Conservation (phyloP, 2,797 vertebrate species). For the Gorsachius magnificus region DNA sequence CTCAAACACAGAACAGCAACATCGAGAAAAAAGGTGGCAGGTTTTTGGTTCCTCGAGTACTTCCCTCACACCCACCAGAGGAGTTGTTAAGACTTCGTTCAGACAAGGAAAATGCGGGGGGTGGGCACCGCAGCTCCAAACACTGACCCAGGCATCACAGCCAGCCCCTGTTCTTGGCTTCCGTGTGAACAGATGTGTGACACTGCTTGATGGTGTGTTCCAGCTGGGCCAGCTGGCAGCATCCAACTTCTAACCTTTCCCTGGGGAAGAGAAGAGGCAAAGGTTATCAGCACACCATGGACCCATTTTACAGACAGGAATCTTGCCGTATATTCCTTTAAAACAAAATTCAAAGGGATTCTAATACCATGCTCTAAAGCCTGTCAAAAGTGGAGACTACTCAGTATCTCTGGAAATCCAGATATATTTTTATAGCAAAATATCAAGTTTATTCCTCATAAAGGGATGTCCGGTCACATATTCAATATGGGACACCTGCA, state of each 20-base stretch:
- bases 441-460: neutral
- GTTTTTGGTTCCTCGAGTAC: neutral
- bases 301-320: neutral
- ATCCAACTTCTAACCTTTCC: conserved; percentile 83
- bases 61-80: neutral
- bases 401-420: neutral
- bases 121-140: neutral
- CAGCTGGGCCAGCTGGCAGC: conserved; percentile 82
- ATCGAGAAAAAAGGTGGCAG: neutral
- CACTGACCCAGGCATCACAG: conserved; percentile 26
- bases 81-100: neutral
- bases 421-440: neutral
- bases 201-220: conserved; percentile 80
- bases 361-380: neutral
- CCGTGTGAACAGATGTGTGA: conserved; percentile 53
- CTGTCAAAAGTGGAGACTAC: neutral
- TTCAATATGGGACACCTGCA: neutral
- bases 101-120: neutral
- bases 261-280: conserved; percentile 61
- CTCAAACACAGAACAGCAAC: neutral
- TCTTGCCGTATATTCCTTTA: neutral
- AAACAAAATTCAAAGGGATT: neutral
- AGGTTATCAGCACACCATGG: neutral
- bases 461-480: neutral
- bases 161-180: conserved; percentile 65